Evolutionary conservation across 30 jellyfish, hydroid and myxozoan genomes (phyloP).

Genomic region (Sanderia malayensis): DNA sequence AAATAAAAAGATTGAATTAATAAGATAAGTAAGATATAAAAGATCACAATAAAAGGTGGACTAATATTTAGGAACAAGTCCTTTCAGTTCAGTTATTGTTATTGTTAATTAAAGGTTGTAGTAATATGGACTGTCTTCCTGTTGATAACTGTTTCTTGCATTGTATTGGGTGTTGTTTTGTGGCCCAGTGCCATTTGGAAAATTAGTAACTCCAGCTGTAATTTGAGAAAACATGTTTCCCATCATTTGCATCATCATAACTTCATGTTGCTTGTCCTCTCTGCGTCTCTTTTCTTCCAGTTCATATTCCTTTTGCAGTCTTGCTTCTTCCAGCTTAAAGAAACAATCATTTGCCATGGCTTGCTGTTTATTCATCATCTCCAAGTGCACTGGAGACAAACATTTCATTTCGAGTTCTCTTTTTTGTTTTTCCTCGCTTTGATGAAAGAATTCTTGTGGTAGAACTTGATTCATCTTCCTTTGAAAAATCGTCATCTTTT

Average conservation of each 20-base stretch:
- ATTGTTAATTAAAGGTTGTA: no score
- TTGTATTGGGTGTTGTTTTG: no score
- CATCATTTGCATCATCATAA: conserved; percentile 40
- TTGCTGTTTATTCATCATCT: neutral
- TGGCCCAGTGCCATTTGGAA: no score
- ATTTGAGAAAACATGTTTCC: conserved; percentile 25
- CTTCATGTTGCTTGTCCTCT: conserved; percentile 41
- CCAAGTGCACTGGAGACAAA: neutral
- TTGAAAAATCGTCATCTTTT: neutral
- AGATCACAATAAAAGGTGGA: no score
- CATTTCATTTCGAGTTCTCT: neutral
- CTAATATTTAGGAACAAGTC: no score
- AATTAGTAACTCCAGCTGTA: no score
- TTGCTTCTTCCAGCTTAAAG: conserved; percentile 5
- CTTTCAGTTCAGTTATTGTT: no score
- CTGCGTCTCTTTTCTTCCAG: conserved; percentile 20
- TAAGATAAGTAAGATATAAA: no score
- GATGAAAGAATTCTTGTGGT: neutral
- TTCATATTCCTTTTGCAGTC: conserved; percentile 1
- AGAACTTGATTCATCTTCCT: neutral
- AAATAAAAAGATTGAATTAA: no score
- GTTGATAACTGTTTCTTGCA: no score
- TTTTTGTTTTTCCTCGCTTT: neutral
- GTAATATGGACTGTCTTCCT: no score
- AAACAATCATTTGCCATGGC: neutral